Evolutionary conservation across 92 coral and sea anemone genomes (phyloP).

Genomic region (Pocillopora meandrina): DNA sequence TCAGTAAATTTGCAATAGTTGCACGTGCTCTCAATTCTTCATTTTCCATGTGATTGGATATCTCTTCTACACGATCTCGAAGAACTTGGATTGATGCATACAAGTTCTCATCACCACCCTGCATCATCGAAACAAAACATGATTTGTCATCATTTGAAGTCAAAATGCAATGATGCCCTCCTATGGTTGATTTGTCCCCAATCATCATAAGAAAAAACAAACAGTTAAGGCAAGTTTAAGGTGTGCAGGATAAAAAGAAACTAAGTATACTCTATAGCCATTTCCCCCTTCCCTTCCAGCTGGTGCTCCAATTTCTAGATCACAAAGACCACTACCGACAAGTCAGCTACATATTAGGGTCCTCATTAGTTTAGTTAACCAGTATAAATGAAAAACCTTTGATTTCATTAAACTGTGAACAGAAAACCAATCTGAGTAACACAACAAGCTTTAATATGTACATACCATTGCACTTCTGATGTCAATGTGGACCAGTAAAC

Average conservation of each 20-base stretch:
- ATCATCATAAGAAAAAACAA: neutral
- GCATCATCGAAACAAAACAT: neutral
- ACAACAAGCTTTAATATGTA: neutral
- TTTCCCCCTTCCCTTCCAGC: too few relatives aligned
- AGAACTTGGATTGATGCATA: conserved; percentile 99
- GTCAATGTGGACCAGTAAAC: conserved; percentile 82
- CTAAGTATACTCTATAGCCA: neutral
- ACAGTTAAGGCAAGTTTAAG: too few relatives aligned
- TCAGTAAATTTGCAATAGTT: conserved; percentile 62
- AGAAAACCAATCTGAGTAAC: neutral
- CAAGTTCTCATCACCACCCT: conserved; percentile 98
- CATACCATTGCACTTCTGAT: conserved; percentile 94
- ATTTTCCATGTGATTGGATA: conserved; percentile 85
- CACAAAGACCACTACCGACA: too few relatives aligned
- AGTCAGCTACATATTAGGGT: too few relatives aligned
- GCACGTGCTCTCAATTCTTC: conserved; percentile 80
- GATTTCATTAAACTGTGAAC: too few relatives aligned
- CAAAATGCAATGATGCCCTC: neutral
- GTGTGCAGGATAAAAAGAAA: too few relatives aligned
- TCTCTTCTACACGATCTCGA: conserved; percentile 89
- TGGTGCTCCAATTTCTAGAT: too few relatives aligned
- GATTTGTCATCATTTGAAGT: neutral
- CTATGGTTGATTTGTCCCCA: too few relatives aligned
- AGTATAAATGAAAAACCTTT: too few relatives aligned
- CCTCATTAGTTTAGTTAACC: neutral